Evolutionary conservation across 1,140 invertebrate genomes (phyloP), one percentile per base, ranked within the genome.

Genomic region (Macrosteles quadrilineatus): DNA sequence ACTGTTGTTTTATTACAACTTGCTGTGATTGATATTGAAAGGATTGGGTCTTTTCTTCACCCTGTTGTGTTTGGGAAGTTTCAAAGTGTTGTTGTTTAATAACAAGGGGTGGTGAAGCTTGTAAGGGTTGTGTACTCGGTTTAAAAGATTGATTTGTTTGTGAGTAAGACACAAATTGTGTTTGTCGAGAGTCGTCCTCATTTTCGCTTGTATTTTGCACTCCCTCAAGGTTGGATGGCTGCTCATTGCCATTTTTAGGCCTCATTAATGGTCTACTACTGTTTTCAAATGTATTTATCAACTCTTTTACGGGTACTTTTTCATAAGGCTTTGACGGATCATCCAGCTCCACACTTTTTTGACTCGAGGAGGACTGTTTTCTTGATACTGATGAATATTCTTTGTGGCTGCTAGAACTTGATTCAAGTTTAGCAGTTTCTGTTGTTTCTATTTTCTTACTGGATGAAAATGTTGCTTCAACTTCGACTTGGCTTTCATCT

Each of bases 211-310:
- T 45, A 68, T 11, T 29, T 31, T 25, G 0, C 27, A 2, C 27
- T 55, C 25, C 3, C 3, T 30, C 53, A 25, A 50, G 45, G 19
- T 32, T 75, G 21, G 79, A 76, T 6, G 78, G 69, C 36, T 77
- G 76, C 12, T 82, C 78, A 68, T 83, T 80, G 21, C 85, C 80
- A 74, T 86, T 84, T 73, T 86, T 86, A 57, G 84, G 85, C 40
- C 83, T 82, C 74, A 87, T 79, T 2, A 82, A 71, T 1, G 86
- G 86, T 76, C 85, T 78, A 11, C 82, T 82, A 0, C 81, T 85
- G 75, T 87, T 83, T 73, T 88, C 86, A 72, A 89, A 90, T 67
- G 83, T 85, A 65, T 84, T 81, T 55, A 90, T 89, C 19, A 90
- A 72, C 25, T 85, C 84, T 73, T 85, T 87, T 0, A 90, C 87